These are phyloP conservation scores for Scaptomyza caliginosa DNA, from an alignment of 2,888 invertebrate genomes.

Conservation along the genomic window DNA sequence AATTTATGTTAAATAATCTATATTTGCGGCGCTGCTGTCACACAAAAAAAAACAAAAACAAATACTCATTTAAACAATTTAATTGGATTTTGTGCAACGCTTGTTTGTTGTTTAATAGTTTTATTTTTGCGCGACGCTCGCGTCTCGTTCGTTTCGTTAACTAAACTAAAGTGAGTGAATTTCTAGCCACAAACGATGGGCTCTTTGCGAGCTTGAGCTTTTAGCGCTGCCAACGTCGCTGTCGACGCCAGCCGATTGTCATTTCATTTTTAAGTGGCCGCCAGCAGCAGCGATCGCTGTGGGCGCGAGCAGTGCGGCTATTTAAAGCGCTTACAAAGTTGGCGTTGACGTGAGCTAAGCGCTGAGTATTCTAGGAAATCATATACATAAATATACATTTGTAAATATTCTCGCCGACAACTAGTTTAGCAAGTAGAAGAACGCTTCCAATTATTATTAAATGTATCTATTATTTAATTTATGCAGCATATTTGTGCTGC, in stretches of 20 bases:
- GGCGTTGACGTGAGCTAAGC: conserved; percentile 49
- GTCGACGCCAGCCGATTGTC: conserved; percentile 33
- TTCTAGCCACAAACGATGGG: conserved; percentile 31
- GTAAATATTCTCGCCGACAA: conserved; percentile 55
- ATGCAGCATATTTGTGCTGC: conserved; percentile 61
- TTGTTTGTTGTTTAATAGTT: conserved; percentile 19
- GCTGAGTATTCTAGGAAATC: conserved; percentile 67
- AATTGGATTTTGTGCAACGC: conserved; percentile 31
- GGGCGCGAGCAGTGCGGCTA: conserved; percentile 41
- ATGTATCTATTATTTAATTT: conserved; percentile 61
- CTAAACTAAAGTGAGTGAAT: conserved; percentile 72
- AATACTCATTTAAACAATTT: conserved; percentile 28
- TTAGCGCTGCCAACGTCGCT: conserved; percentile 16
- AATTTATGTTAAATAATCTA: conserved; percentile 14
- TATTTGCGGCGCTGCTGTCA: conserved; percentile 37
- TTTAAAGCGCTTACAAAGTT: conserved; percentile 13
- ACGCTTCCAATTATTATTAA: conserved; percentile 33
- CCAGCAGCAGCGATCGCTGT: conserved; percentile 27
- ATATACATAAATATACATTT: conserved; percentile 8
- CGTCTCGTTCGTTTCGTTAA: conserved; percentile 82
- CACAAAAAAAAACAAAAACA: conserved; percentile 29
- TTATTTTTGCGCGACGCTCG: conserved; percentile 71
- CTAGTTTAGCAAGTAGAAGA: conserved; percentile 15
- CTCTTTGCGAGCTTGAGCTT: conserved; percentile 33
- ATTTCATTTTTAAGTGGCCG: conserved; percentile 43